Conservation (phyloP, 1,140 invertebrate species). For the Andrena cerasifolii region DNA sequence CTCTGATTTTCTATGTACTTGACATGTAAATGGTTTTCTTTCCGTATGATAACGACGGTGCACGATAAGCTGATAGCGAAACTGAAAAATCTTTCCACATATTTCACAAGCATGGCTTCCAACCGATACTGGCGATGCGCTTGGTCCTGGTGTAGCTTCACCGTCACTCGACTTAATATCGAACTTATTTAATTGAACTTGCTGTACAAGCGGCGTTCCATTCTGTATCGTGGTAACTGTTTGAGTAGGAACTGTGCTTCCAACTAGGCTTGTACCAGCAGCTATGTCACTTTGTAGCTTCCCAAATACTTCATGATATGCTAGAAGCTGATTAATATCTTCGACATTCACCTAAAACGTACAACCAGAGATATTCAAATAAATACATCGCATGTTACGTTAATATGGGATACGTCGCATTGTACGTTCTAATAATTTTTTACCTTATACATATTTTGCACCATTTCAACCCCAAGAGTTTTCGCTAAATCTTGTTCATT, state of each 20-base stretch:
- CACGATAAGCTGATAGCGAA: slow-evolving; percentile 92
- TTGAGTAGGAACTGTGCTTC: slow-evolving; percentile 82
- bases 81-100: slow-evolving; percentile 93
- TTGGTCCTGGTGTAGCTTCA: slow-evolving; percentile 81
- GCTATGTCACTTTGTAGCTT: slow-evolving; percentile 87
- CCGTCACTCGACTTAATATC: slow-evolving; percentile 82
- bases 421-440: slow-evolving; percentile 1
- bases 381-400: not conserved
- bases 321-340: slow-evolving; percentile 90
- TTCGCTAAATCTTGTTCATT: slow-evolving; percentile 86
- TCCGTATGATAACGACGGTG: slow-evolving; percentile 93
- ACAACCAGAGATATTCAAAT: not conserved
- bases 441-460: slow-evolving; percentile 91
- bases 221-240: slow-evolving; percentile 81
- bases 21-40: slow-evolving; percentile 91
- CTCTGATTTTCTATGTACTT: slow-evolving; percentile 79
- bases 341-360: slow-evolving; percentile 87
- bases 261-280: slow-evolving; percentile 77
- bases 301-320: slow-evolving; percentile 94
- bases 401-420: not conserved
- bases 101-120: slow-evolving; percentile 90
- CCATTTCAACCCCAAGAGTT: slow-evolving; percentile 86
- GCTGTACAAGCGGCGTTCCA: slow-evolving; percentile 79
- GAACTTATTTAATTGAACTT: slow-evolving; percentile 84
- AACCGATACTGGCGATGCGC: slow-evolving; percentile 81